Evolutionary conservation across 92 coral and sea anemone species (phyloP).

Genomic region (Siderastrea siderea): DNA sequence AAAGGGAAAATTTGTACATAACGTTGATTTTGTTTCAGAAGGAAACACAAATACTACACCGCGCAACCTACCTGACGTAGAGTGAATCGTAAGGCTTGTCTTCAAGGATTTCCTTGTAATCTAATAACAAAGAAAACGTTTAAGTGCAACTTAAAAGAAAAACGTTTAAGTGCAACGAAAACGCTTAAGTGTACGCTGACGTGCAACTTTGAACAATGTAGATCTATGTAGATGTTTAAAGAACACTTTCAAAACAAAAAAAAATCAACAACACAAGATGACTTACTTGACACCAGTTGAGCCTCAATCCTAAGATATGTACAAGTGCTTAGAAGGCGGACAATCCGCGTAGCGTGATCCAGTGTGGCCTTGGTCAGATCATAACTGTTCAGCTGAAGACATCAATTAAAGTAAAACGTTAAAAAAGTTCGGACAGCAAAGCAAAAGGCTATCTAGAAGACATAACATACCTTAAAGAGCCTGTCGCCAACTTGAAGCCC

Average conservation of each 20-base stretch:
- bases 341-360: slow-evolving; percentile 96
- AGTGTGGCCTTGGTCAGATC: slow-evolving; percentile 89
- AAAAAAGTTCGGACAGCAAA: background rate
- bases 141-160: no score
- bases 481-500: slow-evolving; percentile 94
- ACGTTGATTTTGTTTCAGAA: background rate
- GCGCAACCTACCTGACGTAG: slow-evolving; percentile 78
- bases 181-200: no score
- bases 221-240: no score
- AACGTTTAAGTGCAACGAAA: no score
- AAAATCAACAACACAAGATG: no score
- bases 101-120: slow-evolving; percentile 79
- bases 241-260: no score
- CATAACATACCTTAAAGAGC: slow-evolving; percentile 81
- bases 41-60: background rate
- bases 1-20: background rate
- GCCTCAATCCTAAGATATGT: slow-evolving; percentile 96
- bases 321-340: slow-evolving; percentile 87
- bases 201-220: no score
- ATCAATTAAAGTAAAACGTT: background rate
- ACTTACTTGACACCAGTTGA: slow-evolving; percentile 86
- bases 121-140: slow-evolving; percentile 44
- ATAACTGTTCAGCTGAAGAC: slow-evolving; percentile 86
- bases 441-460: background rate
- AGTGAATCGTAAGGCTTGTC: slow-evolving; percentile 93